phyloP scores from a whole-genome alignment of 2,797 vertebrate species.

The Hydrophis major region DNA sequence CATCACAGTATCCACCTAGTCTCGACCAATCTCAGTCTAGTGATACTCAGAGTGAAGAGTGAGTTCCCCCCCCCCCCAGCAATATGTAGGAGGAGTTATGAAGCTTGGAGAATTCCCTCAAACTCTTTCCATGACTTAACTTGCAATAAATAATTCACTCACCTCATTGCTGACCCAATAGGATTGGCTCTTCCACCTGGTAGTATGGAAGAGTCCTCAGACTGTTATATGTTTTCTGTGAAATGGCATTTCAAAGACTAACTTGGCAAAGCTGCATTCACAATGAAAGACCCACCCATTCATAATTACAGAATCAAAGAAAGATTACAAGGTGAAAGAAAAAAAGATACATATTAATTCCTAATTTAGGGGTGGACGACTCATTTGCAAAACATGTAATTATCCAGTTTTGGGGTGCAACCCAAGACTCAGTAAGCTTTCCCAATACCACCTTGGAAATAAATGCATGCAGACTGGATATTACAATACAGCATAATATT shows the following conservation, averaged over 20 bases:
- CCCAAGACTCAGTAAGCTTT: not conserved
- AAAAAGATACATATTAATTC: not conserved
- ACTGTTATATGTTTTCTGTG: rapidly evolving
- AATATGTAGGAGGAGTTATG: not conserved
- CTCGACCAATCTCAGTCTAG: not conserved
- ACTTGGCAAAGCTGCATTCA: not conserved
- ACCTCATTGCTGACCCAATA: not conserved
- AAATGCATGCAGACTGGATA: not conserved
- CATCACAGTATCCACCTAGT: not conserved
- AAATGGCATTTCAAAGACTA: rapidly evolving
- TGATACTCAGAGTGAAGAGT: not conserved
- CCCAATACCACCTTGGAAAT: not conserved
- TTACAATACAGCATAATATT: not conserved
- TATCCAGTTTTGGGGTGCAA: not conserved
- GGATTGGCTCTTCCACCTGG: not conserved
- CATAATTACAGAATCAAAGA: not conserved
- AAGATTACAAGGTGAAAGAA: not conserved
- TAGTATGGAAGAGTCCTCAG: not conserved
- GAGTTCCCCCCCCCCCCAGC: not conserved
- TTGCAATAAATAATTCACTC: not conserved
- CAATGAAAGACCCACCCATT: not conserved
- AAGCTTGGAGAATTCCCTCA: not conserved
- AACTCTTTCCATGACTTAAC: not conserved
- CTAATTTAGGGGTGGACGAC: not conserved
- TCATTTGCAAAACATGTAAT: not conserved